phyloP scores from a whole-genome alignment of 2,113 vertebrate species.

The Paradisaea rubra region DNA sequence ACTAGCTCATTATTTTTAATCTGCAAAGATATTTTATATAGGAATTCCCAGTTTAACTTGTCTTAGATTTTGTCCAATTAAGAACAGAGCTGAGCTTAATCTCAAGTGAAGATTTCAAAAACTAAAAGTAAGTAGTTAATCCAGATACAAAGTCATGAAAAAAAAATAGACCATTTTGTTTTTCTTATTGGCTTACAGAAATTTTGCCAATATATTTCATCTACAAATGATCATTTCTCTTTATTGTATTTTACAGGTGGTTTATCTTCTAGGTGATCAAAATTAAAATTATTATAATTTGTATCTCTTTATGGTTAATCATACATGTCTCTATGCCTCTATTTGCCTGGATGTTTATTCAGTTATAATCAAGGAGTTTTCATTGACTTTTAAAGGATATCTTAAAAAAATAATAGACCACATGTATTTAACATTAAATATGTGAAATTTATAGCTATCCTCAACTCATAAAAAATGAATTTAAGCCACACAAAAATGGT shows the following conservation, averaged over 20 bases:
- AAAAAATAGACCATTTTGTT: not conserved
- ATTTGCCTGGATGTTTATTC: not conserved
- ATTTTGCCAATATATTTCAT: not conserved
- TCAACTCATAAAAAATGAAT: not conserved
- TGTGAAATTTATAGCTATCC: not conserved
- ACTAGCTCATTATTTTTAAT: not conserved
- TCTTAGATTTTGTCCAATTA: not conserved
- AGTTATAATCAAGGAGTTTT: not conserved
- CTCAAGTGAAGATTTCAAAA: not conserved
- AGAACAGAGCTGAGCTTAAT: not conserved
- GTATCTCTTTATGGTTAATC: not conserved
- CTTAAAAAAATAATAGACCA: not conserved
- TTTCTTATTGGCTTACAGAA: not conserved
- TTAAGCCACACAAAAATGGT: not conserved
- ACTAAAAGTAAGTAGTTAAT: not conserved
- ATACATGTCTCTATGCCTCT: not conserved
- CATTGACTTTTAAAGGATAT: not conserved
- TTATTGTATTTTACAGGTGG: not conserved
- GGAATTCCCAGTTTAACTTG: not conserved
- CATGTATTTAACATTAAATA: not conserved
- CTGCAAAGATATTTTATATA: not conserved
- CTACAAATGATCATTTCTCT: not conserved
- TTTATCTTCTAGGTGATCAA: not conserved
- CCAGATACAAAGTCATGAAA: not conserved
- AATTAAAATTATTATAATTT: not conserved